Evolutionary conservation across 2,113 vertebrate genomes (phyloP), one percentile per base, ranked within the genome.

Genomic region (Acrocephalus arundinaceus): DNA sequence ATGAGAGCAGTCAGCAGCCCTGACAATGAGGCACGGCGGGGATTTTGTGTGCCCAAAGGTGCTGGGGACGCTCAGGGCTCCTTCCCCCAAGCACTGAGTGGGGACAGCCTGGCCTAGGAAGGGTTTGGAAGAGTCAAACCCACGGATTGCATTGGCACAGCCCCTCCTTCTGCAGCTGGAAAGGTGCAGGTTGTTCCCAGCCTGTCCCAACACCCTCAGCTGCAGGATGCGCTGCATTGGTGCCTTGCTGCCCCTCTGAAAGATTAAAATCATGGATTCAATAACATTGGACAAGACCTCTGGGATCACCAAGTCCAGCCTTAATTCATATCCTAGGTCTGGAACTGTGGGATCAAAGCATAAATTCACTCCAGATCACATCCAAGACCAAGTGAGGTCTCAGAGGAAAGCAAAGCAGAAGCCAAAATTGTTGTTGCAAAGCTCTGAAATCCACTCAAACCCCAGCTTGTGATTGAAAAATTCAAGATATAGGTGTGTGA

Each of bases 1-100:
- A 96, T 94, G 92, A 95, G 85, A 94, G 92, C 92, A 91, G 94
- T 45, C 91, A 21, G 94, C 83, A 87, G 90, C 88, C 57, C 57
- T 21, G 78, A 93, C 93, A 95, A 86, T 52, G 35, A 81, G 90
- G 85, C 52, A 12, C 39, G 13, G n/a, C 25, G 10, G 61, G 85
- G 76, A 75, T 78, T 87, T 68, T 14, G 58, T 6, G 9, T 86
- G 92, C 62, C 96, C 92, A 85, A 67, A 92, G 94, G 90, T 92
- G 90, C 88, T 73, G 88, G 83, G 82, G 93, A 93, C 39, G 3
- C 68, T 76, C 59, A 22, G 46, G 30, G 61, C 55, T 88, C 59
- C 80, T 46, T 71, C 82, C 43, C 70, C 62, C 13, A 30, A 89
- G 87, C 7, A 28, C 58, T 10, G 27, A 61, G 21, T 6, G 28